Base-by-base conservation (phyloP, 2,113 vertebrate genomes). In the Atherinomorus stipes region DNA sequence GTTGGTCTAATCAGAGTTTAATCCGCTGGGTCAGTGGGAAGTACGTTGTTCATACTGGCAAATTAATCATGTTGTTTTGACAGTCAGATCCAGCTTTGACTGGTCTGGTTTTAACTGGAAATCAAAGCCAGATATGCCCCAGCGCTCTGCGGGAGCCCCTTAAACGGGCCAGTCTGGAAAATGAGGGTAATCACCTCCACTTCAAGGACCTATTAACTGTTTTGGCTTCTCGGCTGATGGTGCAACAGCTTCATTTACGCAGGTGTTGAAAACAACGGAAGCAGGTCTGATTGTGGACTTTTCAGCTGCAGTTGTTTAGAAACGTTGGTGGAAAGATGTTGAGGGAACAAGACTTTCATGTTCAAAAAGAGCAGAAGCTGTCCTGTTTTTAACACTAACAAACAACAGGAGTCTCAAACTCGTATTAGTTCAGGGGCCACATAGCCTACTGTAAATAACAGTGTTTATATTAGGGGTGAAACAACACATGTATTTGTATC, bases 21-120 rank as follows among this genome's bases (percentile, higher is more conserved):
- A 68, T 68, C 26, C 68, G 47, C 8, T 4, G 10, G 42, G 34
- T 70, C 45, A 38, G 54, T 38, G 57, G 22, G 22, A 25, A 18
- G 9, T 62, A 23, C 26, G 9, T 38, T 49, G 31, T 63, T 72
- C 21, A 68, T 76, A 50, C 47, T 31, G 11, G n/a, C 45, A 34
- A 38, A n/a, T 40, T 69, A 69, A 85, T 75, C 51, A 59, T 68
- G 65, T 54, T 53, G 19, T 58, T n/a, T 1, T 1, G 31, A 38
- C 40, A 51, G 2, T 64, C 12, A 26, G 51, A 51, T 47, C 61
- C 31, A 64, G 64, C 34, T 11, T 51, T 58, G 56, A 18, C 64
- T 58, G 45, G 13, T 42, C 1, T 0, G 44, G 54, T 23, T 60
- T 25, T 42, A 66, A 38, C 49, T 64, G 65, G 45, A 42, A 63